These are phyloP conservation scores for Molossus alvarezi DNA, from an alignment of 2,797 vertebrate genomes.

Conservation along the genomic window DNA sequence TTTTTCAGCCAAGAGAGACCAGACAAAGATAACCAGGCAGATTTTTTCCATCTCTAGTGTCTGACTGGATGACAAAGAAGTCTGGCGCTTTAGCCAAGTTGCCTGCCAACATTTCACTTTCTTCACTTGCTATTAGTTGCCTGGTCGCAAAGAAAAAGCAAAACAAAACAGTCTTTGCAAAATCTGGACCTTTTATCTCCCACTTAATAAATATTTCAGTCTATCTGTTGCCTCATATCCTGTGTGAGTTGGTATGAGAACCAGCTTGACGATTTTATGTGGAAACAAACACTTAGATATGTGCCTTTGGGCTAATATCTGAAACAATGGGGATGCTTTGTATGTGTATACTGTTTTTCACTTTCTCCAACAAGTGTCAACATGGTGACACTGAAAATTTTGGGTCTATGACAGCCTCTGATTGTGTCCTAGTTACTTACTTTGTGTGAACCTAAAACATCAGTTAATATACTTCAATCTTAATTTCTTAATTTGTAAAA, in stretches of 20 bases:
- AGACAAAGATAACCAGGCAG: slow-evolving; percentile 70
- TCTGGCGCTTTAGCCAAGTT: slow-evolving; percentile 70
- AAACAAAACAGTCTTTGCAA: slow-evolving; percentile 69
- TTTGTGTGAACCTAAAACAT: slow-evolving; percentile 31
- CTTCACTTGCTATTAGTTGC: slow-evolving; percentile 62
- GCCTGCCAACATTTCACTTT: slow-evolving; percentile 73
- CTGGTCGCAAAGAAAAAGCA: slow-evolving; percentile 39
- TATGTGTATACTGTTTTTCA: not conserved
- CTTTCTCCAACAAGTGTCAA: slow-evolving; percentile 58
- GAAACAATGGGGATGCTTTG: not conserved
- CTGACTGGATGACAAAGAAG: slow-evolving; percentile 74
- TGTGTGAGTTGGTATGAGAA: slow-evolving; percentile 58
- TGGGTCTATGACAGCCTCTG: not conserved
- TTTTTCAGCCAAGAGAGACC: slow-evolving; percentile 67
- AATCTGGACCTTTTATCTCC: slow-evolving; percentile 36
- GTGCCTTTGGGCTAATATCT: not conserved
- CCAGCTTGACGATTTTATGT: not conserved
- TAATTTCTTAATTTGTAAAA: slow-evolving; percentile 33
- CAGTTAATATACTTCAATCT: not conserved
- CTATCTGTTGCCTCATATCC: slow-evolving; percentile 66
- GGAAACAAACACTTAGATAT: slow-evolving; percentile 36
- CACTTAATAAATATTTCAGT: slow-evolving; percentile 77
- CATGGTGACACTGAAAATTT: not conserved
- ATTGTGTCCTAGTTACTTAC: not conserved
- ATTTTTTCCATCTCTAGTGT: slow-evolving; percentile 58